A percentile compares a stretch with the other conserved stretches of the same genome.
Evolutionary conservation across 2,888 invertebrate genomes (phyloP).

Genomic region (Hirudinaria manillensis): DNA sequence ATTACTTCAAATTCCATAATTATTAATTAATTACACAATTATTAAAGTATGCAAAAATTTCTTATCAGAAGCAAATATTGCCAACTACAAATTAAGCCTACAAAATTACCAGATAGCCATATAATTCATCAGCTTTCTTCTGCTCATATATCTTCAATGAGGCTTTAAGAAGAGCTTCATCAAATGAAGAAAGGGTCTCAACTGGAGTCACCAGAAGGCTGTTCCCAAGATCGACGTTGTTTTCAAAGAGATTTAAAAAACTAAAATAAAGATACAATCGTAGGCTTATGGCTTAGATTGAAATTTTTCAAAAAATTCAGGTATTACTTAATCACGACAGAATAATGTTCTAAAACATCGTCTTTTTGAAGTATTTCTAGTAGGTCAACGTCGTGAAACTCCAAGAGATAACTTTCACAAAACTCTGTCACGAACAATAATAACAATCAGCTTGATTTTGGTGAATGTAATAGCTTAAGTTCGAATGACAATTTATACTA

Average conservation of each 20-base stretch:
- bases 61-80: neutral
- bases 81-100: neutral
- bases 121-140: conserved; percentile 1
- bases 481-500: neutral
- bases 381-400: conserved; percentile 57
- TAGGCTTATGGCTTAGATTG: neutral
- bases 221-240: conserved; percentile 61
- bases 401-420: conserved; percentile 15
- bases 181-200: conserved; percentile 63
- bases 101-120: conserved; percentile 3
- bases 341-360: conserved; percentile 62
- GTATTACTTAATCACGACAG: conserved; percentile 64
- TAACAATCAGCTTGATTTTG: neutral
- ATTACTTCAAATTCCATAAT: neutral
- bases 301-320: neutral
- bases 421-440: conserved; percentile 12
- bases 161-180: conserved; percentile 52
- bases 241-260: conserved; percentile 57
- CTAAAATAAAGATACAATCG: conserved; percentile 40
- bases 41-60: neutral
- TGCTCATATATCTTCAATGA: conserved; percentile 57
- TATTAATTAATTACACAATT: neutral
- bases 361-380: conserved; percentile 61
- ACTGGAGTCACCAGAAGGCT: conserved; percentile 65
- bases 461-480: neutral